Base-by-base conservation (phyloP, 2,797 vertebrate genomes). In the Tragopan temminckii region DNA sequence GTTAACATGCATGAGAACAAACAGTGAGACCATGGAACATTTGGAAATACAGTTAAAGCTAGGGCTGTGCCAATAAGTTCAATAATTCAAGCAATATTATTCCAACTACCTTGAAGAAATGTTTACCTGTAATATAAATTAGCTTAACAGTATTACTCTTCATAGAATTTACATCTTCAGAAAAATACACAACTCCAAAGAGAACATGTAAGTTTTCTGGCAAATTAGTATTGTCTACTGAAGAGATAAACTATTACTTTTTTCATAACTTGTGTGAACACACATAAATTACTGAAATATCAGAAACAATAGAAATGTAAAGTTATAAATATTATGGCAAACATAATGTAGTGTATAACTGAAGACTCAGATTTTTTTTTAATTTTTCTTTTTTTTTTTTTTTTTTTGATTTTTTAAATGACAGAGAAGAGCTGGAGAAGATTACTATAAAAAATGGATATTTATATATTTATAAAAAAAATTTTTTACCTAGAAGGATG, bases 21-120 rank as follows among this genome's bases (percentile, higher is more conserved):
- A 97, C 48, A 97, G 95, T 97, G 87, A 97, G 89, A 72, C 90
- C 89, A 97, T 96, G 90, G 93, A 97, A 97, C 80, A 2, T 96
- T 97, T 98, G 97, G 98, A 98, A 98, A 97, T 94, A 96, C 95
- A 97, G 91, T 97, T 96, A 97, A 98, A 98, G 97, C 97, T 98
- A 98, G 98, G 97, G 96, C 98, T 98, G 98, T 98, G 98, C 98
- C 98, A 98, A 98, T 98, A 97, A 88, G 48, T 95, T 82, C 94
- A 97, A 68, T 72, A 96, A 97, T 95, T 96, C 74, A 97, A 95
- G 19, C 77, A 80, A 9, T 64, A 89, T 46, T 85, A 85, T 89
- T 85, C 70, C 80, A 90, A 68, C 69, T 86, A 86, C 52, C 16
- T 72, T 55, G 48, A 91, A 52, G 75, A 93, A 93, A 84, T 16